Base-by-base conservation (phyloP, 2,113 vertebrate species). In the Cynopterus brachyotis region DNA sequence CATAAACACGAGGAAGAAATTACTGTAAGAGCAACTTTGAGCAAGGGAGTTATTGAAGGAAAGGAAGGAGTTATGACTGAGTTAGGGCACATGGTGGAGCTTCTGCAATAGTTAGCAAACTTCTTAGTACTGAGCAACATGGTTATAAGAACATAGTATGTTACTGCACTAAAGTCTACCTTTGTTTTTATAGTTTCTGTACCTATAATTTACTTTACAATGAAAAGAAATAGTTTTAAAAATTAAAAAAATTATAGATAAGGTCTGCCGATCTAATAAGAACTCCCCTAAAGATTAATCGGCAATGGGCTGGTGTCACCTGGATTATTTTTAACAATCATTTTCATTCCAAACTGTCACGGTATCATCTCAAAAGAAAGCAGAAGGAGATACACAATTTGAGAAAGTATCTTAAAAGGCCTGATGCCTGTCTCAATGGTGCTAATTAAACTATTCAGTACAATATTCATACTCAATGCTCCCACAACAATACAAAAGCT, bases 301-400 rank as follows among this genome's bases (percentile, higher is more conserved):
- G 40, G 64, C 55, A 95, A 72, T 47, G 64, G 64, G 42, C 12
- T 62, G 72, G 12, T 79, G 57, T 91, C 47, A 81, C 60, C n/a
- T 80, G 32, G 42, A 45, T 91, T 55, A 88, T 50, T 73, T 83
- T 62, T 35, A 78, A 81, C 24, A 66, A 42, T 19, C 47, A 89
- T 37, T 89, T 88, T 73, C 70, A 95, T 91, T 73, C 40, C 50
- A 60, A 91, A 70, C 28, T 87, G 53, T 91, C 66, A 85, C 3
- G 82, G 10, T 35, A 42, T 47, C 28, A 91, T 79, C n/a, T 79
- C 19, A 67, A 76, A 86, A 69, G 32, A 81, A 83, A 88, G 76
- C 32, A 80, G 20, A 89, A 88, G 59, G 59, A 90, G 20, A 53
- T 42, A 59, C 6, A 67, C 32, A 70, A 89, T 37, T 15, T 73